These are phyloP conservation scores for Laothoe populi DNA, from an alignment of 2,888 invertebrate genomes.

Conservation along the genomic window DNA sequence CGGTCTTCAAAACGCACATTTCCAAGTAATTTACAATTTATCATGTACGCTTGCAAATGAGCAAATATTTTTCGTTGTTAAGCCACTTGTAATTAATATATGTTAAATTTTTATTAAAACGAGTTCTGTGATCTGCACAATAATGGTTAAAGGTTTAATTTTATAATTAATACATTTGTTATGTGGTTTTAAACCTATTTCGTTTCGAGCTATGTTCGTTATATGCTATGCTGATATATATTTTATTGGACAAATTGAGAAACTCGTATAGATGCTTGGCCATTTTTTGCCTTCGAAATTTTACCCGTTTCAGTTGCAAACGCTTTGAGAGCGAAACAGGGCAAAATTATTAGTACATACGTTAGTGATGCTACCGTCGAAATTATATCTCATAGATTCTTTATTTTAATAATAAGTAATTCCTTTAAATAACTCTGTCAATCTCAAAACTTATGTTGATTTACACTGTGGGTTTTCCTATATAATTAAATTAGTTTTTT, in stretches of 20 bases:
- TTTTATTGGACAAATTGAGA: neutral
- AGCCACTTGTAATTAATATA: slow-evolving; percentile 78
- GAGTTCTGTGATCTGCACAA: slow-evolving; percentile 58
- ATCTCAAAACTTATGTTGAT: too few relatives aligned
- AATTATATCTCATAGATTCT: too few relatives aligned
- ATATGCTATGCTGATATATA: neutral
- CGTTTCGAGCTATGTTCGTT: neutral
- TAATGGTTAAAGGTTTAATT: slow-evolving; percentile 22
- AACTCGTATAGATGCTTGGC: too few relatives aligned
- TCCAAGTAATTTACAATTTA: slow-evolving; percentile 83
- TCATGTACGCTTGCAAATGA: slow-evolving; percentile 79
- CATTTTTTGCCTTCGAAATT: neutral
- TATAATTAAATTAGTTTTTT: too few relatives aligned
- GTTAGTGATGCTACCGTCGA: too few relatives aligned
- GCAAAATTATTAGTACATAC: too few relatives aligned
- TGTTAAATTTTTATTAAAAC: slow-evolving; percentile 68
- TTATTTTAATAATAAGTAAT: too few relatives aligned
- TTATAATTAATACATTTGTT: neutral
- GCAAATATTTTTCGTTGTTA: slow-evolving; percentile 80
- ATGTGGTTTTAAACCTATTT: neutral
- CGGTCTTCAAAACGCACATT: slow-evolving; percentile 70
- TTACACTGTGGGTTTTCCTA: too few relatives aligned
- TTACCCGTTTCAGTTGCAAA: neutral
- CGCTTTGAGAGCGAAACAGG: slow-evolving; percentile 7
- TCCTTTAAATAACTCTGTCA: too few relatives aligned